phyloP scores from a whole-genome alignment of 2,797 vertebrate genomes.

The Podarcis lilfordi region DNA sequence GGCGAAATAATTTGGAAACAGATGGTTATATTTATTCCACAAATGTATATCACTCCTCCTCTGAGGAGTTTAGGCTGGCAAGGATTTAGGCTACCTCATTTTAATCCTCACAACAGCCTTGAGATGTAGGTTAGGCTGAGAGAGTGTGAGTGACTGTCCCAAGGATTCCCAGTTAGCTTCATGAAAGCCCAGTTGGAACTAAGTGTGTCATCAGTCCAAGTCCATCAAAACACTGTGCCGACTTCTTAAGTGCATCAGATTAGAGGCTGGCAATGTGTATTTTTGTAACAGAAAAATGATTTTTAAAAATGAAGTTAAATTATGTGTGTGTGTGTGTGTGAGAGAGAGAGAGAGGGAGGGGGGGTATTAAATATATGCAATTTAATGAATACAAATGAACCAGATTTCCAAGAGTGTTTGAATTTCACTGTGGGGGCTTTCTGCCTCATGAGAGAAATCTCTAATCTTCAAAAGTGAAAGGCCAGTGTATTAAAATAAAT shows the following conservation, averaged over 20 bases:
- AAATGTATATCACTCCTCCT: neutral
- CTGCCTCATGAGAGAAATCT: slow-evolving; percentile 8
- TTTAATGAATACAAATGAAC: slow-evolving; percentile 41
- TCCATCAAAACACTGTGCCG: neutral
- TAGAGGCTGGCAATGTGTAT: neutral
- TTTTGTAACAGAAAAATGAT: neutral
- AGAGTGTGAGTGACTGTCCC: neutral
- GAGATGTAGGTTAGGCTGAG: neutral
- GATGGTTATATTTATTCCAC: neutral
- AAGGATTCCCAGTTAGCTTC: neutral
- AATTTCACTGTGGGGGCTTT: slow-evolving; percentile 48
- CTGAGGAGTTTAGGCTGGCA: neutral
- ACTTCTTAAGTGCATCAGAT: neutral
- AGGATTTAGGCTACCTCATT: no score
- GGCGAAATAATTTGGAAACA: neutral
- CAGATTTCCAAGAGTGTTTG: neutral
- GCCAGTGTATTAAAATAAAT: slow-evolving; percentile 49
- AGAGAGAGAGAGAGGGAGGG: no score
- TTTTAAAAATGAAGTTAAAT: neutral
- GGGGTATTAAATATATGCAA: neutral
- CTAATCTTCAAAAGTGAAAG: slow-evolving; percentile 46
- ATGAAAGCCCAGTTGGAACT: neutral
- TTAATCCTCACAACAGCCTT: no score
- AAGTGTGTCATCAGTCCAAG: neutral
- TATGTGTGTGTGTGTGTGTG: neutral